phyloP scores from a whole-genome alignment of 2,797 vertebrate species.

The Glyptemys insculpta region DNA sequence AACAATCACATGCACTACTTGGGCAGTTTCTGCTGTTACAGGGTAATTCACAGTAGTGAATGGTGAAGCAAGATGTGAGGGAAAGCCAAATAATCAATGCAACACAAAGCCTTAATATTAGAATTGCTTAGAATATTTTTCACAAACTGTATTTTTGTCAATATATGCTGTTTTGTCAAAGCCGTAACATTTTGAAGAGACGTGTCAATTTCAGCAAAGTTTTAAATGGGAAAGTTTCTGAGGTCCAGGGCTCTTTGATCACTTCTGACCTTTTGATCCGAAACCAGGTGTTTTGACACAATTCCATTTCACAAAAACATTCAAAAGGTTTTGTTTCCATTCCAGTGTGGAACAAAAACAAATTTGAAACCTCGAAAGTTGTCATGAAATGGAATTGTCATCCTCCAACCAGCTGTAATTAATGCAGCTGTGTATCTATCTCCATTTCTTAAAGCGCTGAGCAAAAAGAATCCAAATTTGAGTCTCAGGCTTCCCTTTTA shows the following conservation, averaged over 20 bases:
- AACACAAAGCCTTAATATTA: constrained; percentile 6
- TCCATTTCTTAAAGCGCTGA: not conserved
- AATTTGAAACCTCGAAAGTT: not conserved
- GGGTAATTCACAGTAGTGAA: constrained; percentile 34
- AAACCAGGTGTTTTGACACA: not conserved
- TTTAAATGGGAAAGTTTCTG: not conserved
- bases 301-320: not conserved
- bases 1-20: constrained; percentile 56
- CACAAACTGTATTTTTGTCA: not conserved
- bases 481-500: not conserved
- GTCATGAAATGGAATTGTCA: not conserved
- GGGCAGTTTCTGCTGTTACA: constrained; percentile 42
- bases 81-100: constrained; percentile 55
- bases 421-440: not conserved
- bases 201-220: not conserved
- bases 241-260: not conserved
- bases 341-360: not conserved
- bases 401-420: not conserved
- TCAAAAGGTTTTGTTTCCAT: not conserved
- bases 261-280: not conserved
- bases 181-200: not conserved
- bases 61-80: not conserved
- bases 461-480: not conserved
- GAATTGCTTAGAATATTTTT: not conserved
- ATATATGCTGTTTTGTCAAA: not conserved